phyloP scores from a whole-genome alignment of 2,797 vertebrate species.

The Eurystomus glaucurus region DNA sequence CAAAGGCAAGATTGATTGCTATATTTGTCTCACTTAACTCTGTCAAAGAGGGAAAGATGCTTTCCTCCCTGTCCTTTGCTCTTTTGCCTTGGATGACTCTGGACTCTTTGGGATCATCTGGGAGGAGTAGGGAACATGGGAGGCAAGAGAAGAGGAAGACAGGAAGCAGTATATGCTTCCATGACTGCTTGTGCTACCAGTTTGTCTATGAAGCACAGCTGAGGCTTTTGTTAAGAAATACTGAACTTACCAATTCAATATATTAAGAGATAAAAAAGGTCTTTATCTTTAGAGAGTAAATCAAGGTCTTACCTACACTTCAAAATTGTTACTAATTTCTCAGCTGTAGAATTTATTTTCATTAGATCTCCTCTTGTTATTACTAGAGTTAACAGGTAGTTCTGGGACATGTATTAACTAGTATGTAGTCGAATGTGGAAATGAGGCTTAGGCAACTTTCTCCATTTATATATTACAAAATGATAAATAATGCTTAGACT shows the following conservation, averaged over 20 bases:
- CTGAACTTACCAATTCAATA: not conserved
- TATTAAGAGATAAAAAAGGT: not conserved
- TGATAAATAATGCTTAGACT: not conserved
- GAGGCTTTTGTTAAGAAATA: not conserved
- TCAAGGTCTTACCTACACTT: not conserved
- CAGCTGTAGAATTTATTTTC: not conserved
- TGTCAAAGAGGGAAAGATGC: not conserved
- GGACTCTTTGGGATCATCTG: not conserved
- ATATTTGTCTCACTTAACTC: not conserved
- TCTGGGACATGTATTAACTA: not conserved
- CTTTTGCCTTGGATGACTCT: not conserved
- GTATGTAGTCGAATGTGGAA: not conserved
- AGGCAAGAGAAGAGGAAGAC: not conserved
- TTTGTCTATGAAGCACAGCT: not conserved
- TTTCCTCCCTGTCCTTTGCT: not conserved
- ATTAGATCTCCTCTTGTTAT: not conserved
- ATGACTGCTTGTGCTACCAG: rapidly evolving
- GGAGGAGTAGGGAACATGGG: not conserved
- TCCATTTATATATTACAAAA: not conserved
- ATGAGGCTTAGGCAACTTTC: rapidly evolving
- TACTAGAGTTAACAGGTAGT: not conserved
- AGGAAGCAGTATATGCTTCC: not conserved
- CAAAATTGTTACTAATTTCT: not conserved
- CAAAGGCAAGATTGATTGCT: not conserved
- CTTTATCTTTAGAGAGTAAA: not conserved